These are phyloP conservation scores for Myotis pilosus DNA, from an alignment of 2,797 vertebrate genomes.

Conservation along the genomic window DNA sequence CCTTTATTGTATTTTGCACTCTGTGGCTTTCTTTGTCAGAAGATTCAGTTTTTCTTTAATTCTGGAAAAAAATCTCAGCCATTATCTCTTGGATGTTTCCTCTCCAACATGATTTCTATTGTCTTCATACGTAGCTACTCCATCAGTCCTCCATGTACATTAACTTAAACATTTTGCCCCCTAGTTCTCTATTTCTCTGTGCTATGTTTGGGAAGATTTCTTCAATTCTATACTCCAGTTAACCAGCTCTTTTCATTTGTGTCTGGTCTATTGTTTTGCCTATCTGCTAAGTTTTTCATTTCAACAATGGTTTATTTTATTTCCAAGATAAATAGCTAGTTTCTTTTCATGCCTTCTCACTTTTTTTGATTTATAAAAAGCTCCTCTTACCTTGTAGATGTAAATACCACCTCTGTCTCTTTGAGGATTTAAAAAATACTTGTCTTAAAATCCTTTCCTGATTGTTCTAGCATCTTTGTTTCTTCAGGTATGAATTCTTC, in stretches of 20 bases:
- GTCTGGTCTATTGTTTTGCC: background rate
- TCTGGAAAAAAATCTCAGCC: background rate
- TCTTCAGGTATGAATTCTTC: constrained; percentile 15
- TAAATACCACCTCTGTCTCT: background rate
- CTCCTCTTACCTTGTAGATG: background rate
- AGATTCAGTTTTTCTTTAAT: background rate
- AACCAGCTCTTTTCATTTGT: background rate
- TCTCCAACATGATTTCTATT: background rate
- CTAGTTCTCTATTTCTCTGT: background rate
- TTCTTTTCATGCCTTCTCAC: background rate
- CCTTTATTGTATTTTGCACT: background rate
- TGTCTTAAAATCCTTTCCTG: background rate
- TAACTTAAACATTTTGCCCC: background rate
- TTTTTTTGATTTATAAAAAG: background rate
- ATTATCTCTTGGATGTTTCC: background rate
- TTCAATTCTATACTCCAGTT: background rate
- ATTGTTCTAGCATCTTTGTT: background rate
- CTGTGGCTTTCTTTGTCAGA: background rate
- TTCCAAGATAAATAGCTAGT: background rate
- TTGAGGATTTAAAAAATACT: background rate
- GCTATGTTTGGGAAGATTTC: background rate
- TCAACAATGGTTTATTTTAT: background rate
- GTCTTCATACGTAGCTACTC: background rate
- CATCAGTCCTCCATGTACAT: background rate
- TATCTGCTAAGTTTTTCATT: background rate